phyloP scores from a whole-genome alignment of 2,888 invertebrate species.

The Elegia similella region DNA sequence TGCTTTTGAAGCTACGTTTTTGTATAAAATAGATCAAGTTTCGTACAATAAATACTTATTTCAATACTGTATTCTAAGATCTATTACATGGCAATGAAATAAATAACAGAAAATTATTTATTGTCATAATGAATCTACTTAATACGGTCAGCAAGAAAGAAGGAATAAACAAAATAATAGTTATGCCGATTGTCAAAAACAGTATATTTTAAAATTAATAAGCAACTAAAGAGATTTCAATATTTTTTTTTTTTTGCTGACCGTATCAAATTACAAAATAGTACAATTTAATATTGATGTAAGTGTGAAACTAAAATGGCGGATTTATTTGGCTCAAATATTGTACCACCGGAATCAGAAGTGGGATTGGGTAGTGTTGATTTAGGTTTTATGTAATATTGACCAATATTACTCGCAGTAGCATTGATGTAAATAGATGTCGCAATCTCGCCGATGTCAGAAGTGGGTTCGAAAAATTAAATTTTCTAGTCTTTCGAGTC shows the following conservation, averaged over 20 bases:
- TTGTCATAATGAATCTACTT: background rate
- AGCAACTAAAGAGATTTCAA: too few species aligned
- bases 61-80: conserved; percentile 11
- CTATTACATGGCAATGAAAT: background rate
- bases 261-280: background rate
- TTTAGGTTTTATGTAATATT: too few species aligned
- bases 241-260: conserved; percentile 1
- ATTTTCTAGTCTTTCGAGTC: too few species aligned
- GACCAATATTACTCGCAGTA: background rate
- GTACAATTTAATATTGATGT: background rate
- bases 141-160: background rate
- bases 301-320: too few species aligned
- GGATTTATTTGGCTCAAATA: too few species aligned
- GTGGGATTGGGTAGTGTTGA: too few species aligned
- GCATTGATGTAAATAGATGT: background rate
- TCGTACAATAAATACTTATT: background rate
- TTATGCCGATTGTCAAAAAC: background rate
- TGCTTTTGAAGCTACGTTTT: conserved; percentile 8
- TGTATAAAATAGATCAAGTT: background rate
- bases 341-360: too few species aligned
- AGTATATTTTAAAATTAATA: background rate
- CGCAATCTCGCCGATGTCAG: too few species aligned
- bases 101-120: conserved; percentile 3
- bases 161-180: too few species aligned
- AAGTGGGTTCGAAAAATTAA: too few species aligned